A percentile compares a stretch with the other conserved stretches of the same genome.
These are phyloP conservation scores for Cataglyphis livida DNA, from an alignment of 2,888 invertebrate species.

Conservation along the genomic window DNA sequence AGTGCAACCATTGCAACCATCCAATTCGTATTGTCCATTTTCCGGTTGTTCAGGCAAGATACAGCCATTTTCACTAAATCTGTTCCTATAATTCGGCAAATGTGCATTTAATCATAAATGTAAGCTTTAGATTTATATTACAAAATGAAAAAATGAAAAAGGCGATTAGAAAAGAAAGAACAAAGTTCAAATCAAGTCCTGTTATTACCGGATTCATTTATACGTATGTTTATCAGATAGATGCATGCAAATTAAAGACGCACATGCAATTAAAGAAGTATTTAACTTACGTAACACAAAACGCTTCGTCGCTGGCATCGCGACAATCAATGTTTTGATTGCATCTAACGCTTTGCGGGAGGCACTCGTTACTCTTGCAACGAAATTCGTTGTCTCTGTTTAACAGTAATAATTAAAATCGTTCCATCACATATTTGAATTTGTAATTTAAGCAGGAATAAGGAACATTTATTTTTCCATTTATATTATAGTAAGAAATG, in stretches of 20 bases:
- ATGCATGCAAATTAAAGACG: slow-evolving; percentile 20
- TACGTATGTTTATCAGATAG: slow-evolving; percentile 27
- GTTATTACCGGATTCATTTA: neutral
- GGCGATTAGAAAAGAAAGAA: neutral
- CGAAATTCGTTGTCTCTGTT: slow-evolving; percentile 65
- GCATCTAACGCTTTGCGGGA: slow-evolving; percentile 63
- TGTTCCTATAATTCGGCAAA: slow-evolving; percentile 45
- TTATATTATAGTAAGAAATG: slow-evolving; percentile 11
- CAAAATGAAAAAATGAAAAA: neutral
- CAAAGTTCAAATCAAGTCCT: neutral
- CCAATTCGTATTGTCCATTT: slow-evolving; percentile 72
- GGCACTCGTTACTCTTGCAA: slow-evolving; percentile 69
- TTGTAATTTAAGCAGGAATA: neutral
- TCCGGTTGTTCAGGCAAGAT: slow-evolving; percentile 70
- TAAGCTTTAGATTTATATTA: neutral
- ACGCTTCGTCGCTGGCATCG: slow-evolving; percentile 67
- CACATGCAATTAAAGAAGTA: slow-evolving; percentile 11
- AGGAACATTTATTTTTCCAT: neutral
- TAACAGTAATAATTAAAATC: slow-evolving; percentile 42
- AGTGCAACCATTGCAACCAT: slow-evolving; percentile 71
- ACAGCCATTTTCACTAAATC: slow-evolving; percentile 61
- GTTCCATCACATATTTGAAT: neutral
- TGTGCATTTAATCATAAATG: slow-evolving; percentile 11
- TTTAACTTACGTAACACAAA: slow-evolving; percentile 56
- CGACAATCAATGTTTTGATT: slow-evolving; percentile 65